Evolutionary conservation across 64 coral and sea anemone species (phyloP).

Genomic region (Porites australiensis): DNA sequence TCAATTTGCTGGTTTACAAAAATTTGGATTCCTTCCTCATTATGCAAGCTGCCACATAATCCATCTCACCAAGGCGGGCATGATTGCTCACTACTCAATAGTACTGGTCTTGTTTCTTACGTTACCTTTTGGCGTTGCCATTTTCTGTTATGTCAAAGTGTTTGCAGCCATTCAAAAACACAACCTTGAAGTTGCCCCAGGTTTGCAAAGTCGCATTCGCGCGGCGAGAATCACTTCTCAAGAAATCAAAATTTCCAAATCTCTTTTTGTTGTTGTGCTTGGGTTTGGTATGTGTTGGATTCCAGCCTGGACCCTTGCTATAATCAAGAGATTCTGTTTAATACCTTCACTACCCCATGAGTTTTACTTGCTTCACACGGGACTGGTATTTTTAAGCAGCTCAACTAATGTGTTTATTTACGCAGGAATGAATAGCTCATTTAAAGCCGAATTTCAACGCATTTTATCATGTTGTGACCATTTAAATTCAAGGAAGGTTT

Average conservation of each 20-base stretch:
- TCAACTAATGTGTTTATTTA: conserved; percentile 36
- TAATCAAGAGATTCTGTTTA: not conserved
- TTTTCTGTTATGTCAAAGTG: not conserved
- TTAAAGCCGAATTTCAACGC: conserved; percentile 20
- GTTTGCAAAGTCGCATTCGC: not conserved
- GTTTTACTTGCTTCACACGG: not conserved
- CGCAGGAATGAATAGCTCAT: conserved; percentile 20
- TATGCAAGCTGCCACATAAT: conserved; percentile 14
- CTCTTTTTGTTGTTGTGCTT: conserved; percentile 10
- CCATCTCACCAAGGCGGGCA: not conserved
- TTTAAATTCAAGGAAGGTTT: not conserved
- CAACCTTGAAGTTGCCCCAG: conserved; percentile 7
- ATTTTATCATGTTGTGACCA: not conserved
- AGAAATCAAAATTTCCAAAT: conserved; percentile 33
- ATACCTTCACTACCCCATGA: conserved; percentile 7
- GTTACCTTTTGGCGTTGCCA: not conserved
- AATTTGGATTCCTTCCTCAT: conserved; percentile 3
- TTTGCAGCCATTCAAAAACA: not conserved
- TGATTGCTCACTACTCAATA: conserved; percentile 15
- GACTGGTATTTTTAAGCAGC: conserved; percentile 9
- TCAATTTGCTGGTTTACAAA: not conserved
- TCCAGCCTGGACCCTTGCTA: conserved; percentile 10
- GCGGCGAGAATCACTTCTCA: not conserved
- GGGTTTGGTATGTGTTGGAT: conserved; percentile 14
- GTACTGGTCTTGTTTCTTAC: conserved; percentile 8